Percentiles rank a stretch among this genome's conserved stretches.
phyloP scores from a whole-genome alignment of 2,113 vertebrate genomes.

The Diphyllodes magnificus region DNA sequence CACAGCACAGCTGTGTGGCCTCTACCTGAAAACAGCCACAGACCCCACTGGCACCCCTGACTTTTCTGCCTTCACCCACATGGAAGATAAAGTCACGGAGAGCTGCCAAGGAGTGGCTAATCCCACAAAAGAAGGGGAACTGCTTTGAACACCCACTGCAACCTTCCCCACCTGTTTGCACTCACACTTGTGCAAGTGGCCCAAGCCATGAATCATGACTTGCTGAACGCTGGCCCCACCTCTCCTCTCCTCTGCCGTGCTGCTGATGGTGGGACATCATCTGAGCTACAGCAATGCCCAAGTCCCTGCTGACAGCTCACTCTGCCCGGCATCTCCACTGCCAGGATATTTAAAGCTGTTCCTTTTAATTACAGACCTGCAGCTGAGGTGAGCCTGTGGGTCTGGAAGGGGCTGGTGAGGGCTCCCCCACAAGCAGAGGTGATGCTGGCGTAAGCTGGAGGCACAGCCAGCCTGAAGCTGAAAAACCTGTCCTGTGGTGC shows the following conservation, averaged over 20 bases:
- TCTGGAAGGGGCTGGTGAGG: background rate
- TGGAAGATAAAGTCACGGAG: background rate
- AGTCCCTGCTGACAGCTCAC: background rate
- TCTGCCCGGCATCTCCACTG: background rate
- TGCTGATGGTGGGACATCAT: background rate
- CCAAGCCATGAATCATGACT: background rate
- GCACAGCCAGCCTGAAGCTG: background rate
- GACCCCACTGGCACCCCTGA: background rate
- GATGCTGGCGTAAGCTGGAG: rapidly evolving
- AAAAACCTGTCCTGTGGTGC: background rate
- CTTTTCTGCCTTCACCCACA: background rate
- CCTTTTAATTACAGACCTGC: background rate
- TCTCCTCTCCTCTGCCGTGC: background rate
- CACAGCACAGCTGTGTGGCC: rapidly evolving
- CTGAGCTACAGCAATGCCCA: rapidly evolving
- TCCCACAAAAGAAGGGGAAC: background rate
- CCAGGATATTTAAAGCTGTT: background rate
- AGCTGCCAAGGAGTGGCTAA: background rate
- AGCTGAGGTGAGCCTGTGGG: background rate
- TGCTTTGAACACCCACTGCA: background rate
- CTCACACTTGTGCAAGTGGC: background rate
- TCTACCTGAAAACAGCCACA: background rate
- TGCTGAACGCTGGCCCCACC: background rate
- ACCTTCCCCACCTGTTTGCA: background rate
- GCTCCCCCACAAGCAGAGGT: background rate